These are phyloP conservation scores for Coendou prehensilis DNA, from an alignment of 2,797 vertebrate species.

Conservation along the genomic window DNA sequence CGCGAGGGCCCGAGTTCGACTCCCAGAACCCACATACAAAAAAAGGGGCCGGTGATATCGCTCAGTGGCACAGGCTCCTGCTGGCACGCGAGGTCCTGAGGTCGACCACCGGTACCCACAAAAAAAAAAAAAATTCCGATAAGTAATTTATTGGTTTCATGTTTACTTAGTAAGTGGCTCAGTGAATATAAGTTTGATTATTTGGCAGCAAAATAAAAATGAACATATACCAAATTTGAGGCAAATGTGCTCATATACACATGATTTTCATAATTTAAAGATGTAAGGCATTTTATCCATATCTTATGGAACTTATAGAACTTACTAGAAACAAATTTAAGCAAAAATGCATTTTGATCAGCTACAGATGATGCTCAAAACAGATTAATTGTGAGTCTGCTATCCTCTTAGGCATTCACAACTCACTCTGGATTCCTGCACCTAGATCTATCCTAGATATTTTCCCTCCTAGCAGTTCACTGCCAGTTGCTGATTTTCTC, in stretches of 20 bases:
- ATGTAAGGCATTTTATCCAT: background rate
- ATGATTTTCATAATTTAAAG: conserved; percentile 23
- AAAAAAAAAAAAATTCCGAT: background rate
- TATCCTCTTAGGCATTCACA: background rate
- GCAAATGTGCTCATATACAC: background rate
- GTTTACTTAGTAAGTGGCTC: background rate
- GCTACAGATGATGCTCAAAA: background rate
- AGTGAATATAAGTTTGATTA: background rate
- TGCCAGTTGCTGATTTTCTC: background rate
- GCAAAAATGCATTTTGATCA: background rate
- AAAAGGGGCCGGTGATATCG: too few relatives aligned
- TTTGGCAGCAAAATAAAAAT: background rate
- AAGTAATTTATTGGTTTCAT: background rate
- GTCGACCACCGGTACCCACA: too few relatives aligned
- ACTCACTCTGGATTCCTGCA: background rate
- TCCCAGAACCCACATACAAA: too few relatives aligned
- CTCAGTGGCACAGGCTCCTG: too few relatives aligned
- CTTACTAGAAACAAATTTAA: background rate
- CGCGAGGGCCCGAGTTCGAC: too few relatives aligned
- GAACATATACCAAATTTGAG: background rate
- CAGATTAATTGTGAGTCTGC: background rate
- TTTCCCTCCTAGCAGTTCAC: background rate
- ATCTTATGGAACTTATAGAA: background rate
- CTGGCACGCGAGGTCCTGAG: too few relatives aligned
- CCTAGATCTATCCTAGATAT: background rate